Evolutionary conservation across 2,113 vertebrate species (phyloP), one percentile per base, ranked within the genome.

Genomic region (Kryptolebias marmoratus): DNA sequence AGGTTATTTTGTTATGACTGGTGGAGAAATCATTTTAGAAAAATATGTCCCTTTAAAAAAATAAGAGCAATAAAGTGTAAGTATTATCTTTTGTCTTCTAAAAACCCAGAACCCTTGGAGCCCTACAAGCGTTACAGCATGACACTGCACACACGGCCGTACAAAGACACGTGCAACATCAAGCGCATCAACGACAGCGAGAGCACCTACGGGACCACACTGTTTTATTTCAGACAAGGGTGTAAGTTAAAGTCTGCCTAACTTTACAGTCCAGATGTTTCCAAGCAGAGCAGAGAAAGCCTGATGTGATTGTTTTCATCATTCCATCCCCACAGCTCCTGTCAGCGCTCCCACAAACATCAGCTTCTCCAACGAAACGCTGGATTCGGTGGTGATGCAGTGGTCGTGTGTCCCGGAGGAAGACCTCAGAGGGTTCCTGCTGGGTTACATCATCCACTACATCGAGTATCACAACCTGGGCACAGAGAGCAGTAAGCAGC

Each of bases 371-470:
- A 92, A 87, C 11, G 59, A 93, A 66, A 94, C 83, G 4, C 83
- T 86, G 39, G 80, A 73, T 31, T 95, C 95, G 10, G 84, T 83
- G 63, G n/a, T 83, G 63, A 88, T 96, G 64, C 82, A 84, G 65
- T 97, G 96, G 96, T 82, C 45, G 0, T 1, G 87, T 36, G 92
- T 96, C 83, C 75, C 91, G 36, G 87, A 92, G 8, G 86, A 94
- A 47, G 92, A 96, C 5, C 0, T 85, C 64, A 54, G 89, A 79
- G 96, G 96, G 1, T 94, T 96, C 75, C 92, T 96, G 5, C 86
- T 73, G 61, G 95, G 94, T 36, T 96, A 96, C 73, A 77, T 68
- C 10, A 83, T 97, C 67, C 58, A 78, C 87, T 94, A 81, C 69
- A 75, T 2, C 0, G 90, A 94, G 49, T 71, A 70, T 44, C 44